A percentile compares a stretch with the other conserved stretches of the same genome.
Evolutionary conservation across 2,797 vertebrate genomes (phyloP).

Genomic region (Propithecus deckenii): DNA sequence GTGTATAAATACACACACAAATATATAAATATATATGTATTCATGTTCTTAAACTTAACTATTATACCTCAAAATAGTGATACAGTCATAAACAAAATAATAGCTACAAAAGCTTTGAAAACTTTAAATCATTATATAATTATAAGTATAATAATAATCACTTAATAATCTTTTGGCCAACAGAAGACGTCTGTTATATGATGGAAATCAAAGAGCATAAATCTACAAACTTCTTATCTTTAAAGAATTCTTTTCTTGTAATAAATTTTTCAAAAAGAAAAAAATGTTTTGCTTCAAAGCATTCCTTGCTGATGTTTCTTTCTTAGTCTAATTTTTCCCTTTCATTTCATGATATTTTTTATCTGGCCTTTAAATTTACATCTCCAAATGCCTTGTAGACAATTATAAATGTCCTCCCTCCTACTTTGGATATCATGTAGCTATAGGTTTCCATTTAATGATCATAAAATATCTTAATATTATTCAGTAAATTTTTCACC

Average conservation of each 20-base stretch:
- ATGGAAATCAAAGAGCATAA: neutral
- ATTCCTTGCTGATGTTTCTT: conserved; percentile 38
- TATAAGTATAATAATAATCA: neutral
- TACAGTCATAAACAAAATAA: neutral
- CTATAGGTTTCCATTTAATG: neutral
- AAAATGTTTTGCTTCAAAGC: conserved; percentile 50
- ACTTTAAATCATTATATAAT: neutral
- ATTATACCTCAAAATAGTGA: neutral
- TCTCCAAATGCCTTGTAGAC: neutral
- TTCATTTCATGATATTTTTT: conserved; percentile 33
- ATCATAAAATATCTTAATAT: conserved; percentile 1
- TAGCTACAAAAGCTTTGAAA: neutral
- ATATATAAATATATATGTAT: neutral
- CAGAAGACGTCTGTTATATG: neutral
- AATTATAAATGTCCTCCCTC: neutral
- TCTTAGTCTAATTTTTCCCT: neutral
- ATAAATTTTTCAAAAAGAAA: conserved; percentile 48
- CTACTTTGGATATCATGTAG: neutral
- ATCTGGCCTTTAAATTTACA: conserved; percentile 1
- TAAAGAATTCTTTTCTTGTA: conserved; percentile 43
- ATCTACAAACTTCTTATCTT: conserved; percentile 25
- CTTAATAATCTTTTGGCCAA: conserved; percentile 30
- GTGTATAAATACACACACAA: neutral
- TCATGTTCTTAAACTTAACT: neutral
- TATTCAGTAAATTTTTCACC: neutral